phyloP scores from a whole-genome alignment of 2,888 invertebrate genomes.

The Sesamia inferens region DNA sequence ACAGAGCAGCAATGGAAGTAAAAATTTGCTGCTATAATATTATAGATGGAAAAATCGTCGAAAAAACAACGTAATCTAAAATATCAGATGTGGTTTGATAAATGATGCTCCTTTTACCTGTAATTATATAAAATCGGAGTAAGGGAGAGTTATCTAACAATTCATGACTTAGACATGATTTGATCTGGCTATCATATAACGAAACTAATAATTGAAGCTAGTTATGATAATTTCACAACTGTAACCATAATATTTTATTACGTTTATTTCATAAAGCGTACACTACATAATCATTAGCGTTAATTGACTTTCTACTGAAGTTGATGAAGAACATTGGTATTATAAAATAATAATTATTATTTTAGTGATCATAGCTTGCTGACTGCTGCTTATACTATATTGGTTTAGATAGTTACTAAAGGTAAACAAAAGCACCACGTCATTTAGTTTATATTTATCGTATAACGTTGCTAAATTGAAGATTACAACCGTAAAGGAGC shows the following conservation, averaged over 20 bases:
- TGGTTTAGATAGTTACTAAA: no score
- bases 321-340: slow-evolving; percentile 11
- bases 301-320: slow-evolving; percentile 33
- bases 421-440: no score
- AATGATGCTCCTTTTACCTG: no score
- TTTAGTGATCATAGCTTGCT: background rate
- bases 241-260: slow-evolving; percentile 35
- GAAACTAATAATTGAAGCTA: background rate
- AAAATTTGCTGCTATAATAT: background rate
- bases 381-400: background rate
- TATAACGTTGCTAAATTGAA: no score
- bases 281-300: slow-evolving; percentile 13
- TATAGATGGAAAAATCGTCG: background rate
- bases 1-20: background rate
- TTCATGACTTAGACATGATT: background rate
- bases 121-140: background rate
- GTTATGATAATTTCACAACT: slow-evolving; percentile 14
- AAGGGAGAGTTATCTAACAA: background rate
- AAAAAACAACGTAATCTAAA: background rate
- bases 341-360: slow-evolving; percentile 15
- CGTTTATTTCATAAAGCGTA: slow-evolving; percentile 14
- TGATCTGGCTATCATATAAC: no score
- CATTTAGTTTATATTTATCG: no score
- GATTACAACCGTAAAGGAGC: no score
- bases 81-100: background rate